These are phyloP conservation scores for Chironomus tentans DNA, from an alignment of 2,888 invertebrate genomes.

Conservation along the genomic window DNA sequence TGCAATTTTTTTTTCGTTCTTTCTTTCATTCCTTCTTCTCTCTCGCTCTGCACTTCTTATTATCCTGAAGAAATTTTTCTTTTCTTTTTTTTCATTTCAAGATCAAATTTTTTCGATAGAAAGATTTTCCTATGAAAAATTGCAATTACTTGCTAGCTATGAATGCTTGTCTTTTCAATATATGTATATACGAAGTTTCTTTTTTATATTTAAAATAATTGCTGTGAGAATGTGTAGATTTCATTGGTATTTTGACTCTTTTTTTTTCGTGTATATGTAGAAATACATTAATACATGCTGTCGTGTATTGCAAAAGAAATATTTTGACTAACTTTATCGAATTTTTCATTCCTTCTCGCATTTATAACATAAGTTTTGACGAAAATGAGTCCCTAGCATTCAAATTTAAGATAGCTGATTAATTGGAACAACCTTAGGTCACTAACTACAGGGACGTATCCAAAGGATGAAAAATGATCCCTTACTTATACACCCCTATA, in stretches of 20 bases:
- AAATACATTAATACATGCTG: neutral
- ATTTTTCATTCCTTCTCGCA: neutral
- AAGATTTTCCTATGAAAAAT: neutral
- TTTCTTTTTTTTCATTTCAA: too few species aligned
- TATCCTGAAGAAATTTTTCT: neutral
- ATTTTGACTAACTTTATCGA: neutral
- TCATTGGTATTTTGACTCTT: neutral
- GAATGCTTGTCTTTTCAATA: neutral
- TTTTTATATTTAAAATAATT: conserved; percentile 6
- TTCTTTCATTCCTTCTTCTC: neutral
- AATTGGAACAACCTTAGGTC: too few species aligned
- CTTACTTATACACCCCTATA: too few species aligned
- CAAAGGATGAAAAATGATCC: too few species aligned
- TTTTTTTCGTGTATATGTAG: neutral
- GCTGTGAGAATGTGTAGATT: conserved; percentile 13
- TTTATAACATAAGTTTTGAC: neutral
- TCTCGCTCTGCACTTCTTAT: neutral
- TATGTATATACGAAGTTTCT: neutral
- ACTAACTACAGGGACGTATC: too few species aligned
- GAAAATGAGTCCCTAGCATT: neutral
- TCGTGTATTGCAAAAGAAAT: neutral
- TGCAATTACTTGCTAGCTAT: neutral
- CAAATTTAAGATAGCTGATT: too few species aligned
- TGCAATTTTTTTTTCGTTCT: too few species aligned
- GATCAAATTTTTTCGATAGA: neutral